These are phyloP conservation scores for Anomalospiza imberbis DNA, from an alignment of 2,797 vertebrate species.

Conservation along the genomic window DNA sequence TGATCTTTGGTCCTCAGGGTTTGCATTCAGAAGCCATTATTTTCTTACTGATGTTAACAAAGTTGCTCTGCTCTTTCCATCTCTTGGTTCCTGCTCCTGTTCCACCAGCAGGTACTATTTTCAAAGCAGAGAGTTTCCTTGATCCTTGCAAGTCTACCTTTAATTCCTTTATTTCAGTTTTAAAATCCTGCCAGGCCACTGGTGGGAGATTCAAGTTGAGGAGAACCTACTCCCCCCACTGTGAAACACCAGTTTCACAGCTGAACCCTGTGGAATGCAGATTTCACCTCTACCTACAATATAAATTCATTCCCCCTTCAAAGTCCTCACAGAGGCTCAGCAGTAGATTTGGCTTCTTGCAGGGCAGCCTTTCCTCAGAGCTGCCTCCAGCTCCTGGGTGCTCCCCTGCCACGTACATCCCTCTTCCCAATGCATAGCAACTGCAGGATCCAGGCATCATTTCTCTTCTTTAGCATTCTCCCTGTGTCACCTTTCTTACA, in stretches of 20 bases:
- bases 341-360: not conserved
- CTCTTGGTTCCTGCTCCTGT: not conserved
- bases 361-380: not conserved
- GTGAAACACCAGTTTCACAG: not conserved
- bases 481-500: not conserved
- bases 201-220: not conserved
- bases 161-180: constrained; percentile 25
- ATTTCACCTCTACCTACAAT: not conserved
- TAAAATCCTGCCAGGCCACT: not conserved
- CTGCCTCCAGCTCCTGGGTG: not conserved
- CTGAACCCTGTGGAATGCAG: not conserved
- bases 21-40: not conserved
- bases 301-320: not conserved
- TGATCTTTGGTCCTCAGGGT: not conserved
- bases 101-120: not conserved
- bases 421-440: not conserved
- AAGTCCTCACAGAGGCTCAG: not conserved
- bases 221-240: not conserved
- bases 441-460: no score
- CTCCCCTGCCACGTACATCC: not conserved
- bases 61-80: not conserved
- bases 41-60: not conserved
- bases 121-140: not conserved
- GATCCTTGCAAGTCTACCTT: not conserved
- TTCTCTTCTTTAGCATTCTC: not conserved